A percentile compares a stretch with the other conserved stretches of the same genome.
Evolutionary conservation across 2,888 invertebrate genomes (phyloP).

Genomic region (Tetramorium bicarinatum): DNA sequence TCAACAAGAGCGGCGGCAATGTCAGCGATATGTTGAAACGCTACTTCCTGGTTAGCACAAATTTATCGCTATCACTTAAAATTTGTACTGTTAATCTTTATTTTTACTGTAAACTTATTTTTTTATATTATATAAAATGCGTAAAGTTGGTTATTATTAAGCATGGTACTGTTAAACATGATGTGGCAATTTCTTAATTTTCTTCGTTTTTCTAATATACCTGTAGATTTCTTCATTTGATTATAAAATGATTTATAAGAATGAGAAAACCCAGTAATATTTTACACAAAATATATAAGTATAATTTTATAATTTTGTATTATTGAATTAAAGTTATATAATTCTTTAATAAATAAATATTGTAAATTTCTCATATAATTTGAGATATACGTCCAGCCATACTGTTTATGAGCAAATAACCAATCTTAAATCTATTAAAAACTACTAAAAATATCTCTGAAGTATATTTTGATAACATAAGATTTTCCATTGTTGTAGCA

Average conservation of each 20-base stretch:
- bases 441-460: not conserved
- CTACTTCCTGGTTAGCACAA: conserved; percentile 84
- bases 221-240: not conserved
- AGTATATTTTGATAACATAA: not conserved
- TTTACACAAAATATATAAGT: not conserved
- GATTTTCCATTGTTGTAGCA: conserved; percentile 68
- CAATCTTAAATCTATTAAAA: not conserved
- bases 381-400: not conserved
- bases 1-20: conserved; percentile 90
- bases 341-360: conserved; percentile 7
- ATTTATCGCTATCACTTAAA: not conserved
- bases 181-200: not conserved
- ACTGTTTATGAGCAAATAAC: not conserved
- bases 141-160: not conserved
- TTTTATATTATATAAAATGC: not conserved
- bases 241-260: not conserved
- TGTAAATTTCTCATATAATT: not conserved
- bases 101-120: not conserved
- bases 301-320: not conserved
- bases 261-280: not conserved
- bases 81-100: not conserved
- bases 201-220: not conserved
- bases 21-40: conserved; percentile 87
- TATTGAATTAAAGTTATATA: not conserved
- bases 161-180: not conserved